Percentiles rank a stretch among this genome's conserved stretches.
These are phyloP conservation scores for Drosophila neocordata DNA, from an alignment of 1,140 invertebrate species.

Conservation along the genomic window DNA sequence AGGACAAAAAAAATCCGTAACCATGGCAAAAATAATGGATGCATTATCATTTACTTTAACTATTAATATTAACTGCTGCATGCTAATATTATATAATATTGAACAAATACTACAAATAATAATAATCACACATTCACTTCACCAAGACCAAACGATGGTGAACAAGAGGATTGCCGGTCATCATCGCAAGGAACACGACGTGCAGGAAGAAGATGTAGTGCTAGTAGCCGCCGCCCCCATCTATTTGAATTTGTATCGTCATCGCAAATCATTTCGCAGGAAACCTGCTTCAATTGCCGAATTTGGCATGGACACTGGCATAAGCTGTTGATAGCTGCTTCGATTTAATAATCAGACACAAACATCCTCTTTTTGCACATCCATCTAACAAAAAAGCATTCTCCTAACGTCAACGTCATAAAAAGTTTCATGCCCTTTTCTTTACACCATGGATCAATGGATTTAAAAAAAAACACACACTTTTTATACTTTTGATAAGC, in stretches of 20 bases:
- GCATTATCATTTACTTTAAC: conserved; percentile 33
- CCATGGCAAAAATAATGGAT: conserved; percentile 37
- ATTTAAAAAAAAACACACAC: conserved; percentile 54
- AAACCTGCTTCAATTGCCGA: conserved; percentile 49
- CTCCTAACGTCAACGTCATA: conserved; percentile 38
- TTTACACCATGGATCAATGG: conserved; percentile 54
- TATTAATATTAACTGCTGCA: conserved; percentile 58
- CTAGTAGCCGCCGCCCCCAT: conserved; percentile 48
- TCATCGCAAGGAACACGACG: conserved; percentile 6
- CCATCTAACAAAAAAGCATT: conserved; percentile 46
- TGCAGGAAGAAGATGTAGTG: conserved; percentile 6
- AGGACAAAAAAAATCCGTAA: conserved; percentile 38
- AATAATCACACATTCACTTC: conserved; percentile 68
- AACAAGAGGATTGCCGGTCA: conserved; percentile 8
- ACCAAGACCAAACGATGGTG: not conserved
- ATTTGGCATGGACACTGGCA: not conserved
- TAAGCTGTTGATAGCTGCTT: conserved; percentile 21
- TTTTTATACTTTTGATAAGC: conserved; percentile 81
- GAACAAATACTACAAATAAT: conserved; percentile 75
- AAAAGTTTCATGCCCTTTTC: conserved; percentile 33
- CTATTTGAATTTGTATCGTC: conserved; percentile 79
- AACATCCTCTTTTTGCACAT: conserved; percentile 11
- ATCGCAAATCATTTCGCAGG: conserved; percentile 82
- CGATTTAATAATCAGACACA: conserved; percentile 19
- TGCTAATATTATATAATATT: conserved; percentile 69